Conservation (phyloP, 2,888 invertebrate species). For the Protodeltote pygarga region DNA sequence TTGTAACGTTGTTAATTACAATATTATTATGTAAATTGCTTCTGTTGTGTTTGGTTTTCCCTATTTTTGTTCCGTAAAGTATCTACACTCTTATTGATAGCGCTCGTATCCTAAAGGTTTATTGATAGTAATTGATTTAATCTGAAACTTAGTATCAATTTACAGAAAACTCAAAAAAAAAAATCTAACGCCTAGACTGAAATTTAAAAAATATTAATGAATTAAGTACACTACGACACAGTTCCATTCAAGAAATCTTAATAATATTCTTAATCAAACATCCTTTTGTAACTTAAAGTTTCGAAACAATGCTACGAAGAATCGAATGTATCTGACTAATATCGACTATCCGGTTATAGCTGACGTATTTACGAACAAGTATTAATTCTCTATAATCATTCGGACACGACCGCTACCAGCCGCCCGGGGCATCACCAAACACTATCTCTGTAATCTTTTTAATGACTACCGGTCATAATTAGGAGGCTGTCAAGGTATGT, state of each 20-base stretch:
- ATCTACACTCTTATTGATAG: background rate
- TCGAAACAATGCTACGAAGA: conserved; percentile 33
- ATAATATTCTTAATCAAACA: background rate
- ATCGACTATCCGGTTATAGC: conserved; percentile 42
- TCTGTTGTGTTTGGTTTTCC: conserved; percentile 6
- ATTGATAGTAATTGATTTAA: too few species aligned
- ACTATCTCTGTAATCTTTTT: conserved; percentile 60
- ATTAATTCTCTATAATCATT: conserved; percentile 67
- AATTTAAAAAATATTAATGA: too few species aligned
- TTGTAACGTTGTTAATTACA: conserved; percentile 1
- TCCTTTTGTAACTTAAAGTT: background rate
- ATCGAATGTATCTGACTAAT: conserved; percentile 33
- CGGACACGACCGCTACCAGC: conserved; percentile 63
- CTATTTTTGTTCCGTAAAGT: background rate
- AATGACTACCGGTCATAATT: conserved; percentile 70
- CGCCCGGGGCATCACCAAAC: conserved; percentile 54
- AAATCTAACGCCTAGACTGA: too few species aligned
- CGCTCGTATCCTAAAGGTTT: too few species aligned
- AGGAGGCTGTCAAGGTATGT: background rate
- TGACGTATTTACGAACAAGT: conserved; percentile 60
- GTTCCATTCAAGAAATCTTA: too few species aligned
- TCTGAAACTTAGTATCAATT: too few species aligned
- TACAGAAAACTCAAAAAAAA: too few species aligned
- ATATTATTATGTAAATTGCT: background rate
- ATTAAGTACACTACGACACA: too few species aligned